Evolutionary conservation across 2,113 vertebrate species (phyloP).

Genomic region (Brachyhypopomus gauderio): DNA sequence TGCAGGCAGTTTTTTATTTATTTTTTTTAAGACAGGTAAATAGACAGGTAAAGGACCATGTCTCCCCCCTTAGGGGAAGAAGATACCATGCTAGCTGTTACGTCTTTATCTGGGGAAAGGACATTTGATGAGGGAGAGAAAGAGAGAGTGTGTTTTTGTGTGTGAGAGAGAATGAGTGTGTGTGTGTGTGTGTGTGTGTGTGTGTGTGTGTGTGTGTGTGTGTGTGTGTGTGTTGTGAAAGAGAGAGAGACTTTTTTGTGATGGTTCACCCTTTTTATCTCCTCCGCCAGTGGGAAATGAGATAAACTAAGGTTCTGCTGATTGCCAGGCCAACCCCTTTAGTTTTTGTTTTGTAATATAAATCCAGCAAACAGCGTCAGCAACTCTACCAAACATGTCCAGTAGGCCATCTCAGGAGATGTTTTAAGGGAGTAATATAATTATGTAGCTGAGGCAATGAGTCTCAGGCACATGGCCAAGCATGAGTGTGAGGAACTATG

Average conservation of each 20-base stretch:
- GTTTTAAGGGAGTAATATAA: conserved; percentile 28
- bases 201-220: background rate
- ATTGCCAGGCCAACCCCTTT: background rate
- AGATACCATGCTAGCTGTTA: conserved; percentile 61
- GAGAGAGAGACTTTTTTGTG: background rate
- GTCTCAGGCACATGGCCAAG: conserved; percentile 14
- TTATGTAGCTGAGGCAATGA: conserved; percentile 18
- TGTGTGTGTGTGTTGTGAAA: background rate
- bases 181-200: background rate
- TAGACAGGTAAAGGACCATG: conserved; percentile 46
- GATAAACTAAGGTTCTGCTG: conserved; percentile 20
- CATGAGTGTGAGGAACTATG: background rate
- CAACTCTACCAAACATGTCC: conserved; percentile 18
- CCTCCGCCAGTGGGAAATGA: background rate
- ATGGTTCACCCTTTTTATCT: background rate
- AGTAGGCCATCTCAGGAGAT: background rate
- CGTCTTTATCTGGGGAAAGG: conserved; percentile 66
- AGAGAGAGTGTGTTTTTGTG: background rate
- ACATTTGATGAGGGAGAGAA: conserved; percentile 51
- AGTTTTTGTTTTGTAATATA: conserved; percentile 12
- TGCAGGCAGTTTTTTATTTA: conserved; percentile 55
- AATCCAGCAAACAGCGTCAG: conserved; percentile 23
- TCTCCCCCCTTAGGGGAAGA: conserved; percentile 59
- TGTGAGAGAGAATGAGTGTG: background rate
- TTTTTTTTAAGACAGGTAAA: conserved; percentile 62